Base-by-base conservation (phyloP, 2,113 vertebrate species). In the Sinocyclocheilus rhinocerous region DNA sequence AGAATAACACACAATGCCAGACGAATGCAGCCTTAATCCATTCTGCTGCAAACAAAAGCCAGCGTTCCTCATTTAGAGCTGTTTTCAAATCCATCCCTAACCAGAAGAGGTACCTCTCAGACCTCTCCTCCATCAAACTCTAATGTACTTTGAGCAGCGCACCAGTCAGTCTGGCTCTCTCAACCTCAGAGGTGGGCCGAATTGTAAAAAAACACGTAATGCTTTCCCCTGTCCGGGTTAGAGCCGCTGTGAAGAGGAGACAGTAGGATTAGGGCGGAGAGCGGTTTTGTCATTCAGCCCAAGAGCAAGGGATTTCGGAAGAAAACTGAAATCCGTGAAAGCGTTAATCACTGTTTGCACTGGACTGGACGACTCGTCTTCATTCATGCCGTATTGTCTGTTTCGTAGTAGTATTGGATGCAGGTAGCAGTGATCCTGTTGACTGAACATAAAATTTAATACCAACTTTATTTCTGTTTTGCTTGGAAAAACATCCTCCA, bases 241-340 rank as follows among this genome's bases (percentile, higher is more conserved):
- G 13, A 52, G 50, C 50, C 0, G 4, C 50, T 52, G 50, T 45
- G 42, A 10, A 45, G 42, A 45, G 9, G 61, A 79, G 11, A 76
- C 22, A 61, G 55, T 3, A 20, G 61, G 67, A 85, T 85, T 83
- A 79, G 73, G 63, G 63, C 24, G 6, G 36, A 81, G 70, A 77
- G 55, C 63, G 24, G 50, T 83, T 36, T 79, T 85, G 86, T 89
- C 77, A 76, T 91, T 89, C 76, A 85, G 22, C 42, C 86, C 82
- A 87, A 89, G 52, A 84, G 89, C 36, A 72, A 80, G 84, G 91
- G 91, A 91, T 93, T 92, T 90, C 70, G 45, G 88, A 86, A 88
- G 87, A 79, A 91, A 91, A 89, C 84, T 90, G 88, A 92, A 90
- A 92, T 90, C 84, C 89, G 89, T 92, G 91, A 92, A 91, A 88